Conservation (phyloP, 2,888 invertebrate species). For the Drosophila affinis region DNA sequence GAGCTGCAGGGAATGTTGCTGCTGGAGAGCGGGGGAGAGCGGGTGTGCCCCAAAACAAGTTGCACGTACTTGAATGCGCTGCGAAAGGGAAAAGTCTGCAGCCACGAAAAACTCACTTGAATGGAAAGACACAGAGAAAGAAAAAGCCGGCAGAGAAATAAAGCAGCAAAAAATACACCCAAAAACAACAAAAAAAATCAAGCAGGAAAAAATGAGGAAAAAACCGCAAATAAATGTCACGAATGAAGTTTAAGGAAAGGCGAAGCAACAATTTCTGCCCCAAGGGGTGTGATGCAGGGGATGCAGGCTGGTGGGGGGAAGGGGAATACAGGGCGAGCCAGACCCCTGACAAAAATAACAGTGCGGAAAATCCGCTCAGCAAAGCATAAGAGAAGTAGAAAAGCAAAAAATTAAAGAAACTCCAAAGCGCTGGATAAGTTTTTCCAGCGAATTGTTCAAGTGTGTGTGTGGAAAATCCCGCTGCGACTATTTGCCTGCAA, state of each 20-base stretch:
- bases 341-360: constrained; percentile 58
- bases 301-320: background rate
- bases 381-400: constrained; percentile 20
- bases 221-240: constrained; percentile 76
- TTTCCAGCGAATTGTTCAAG: constrained; percentile 5
- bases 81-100: constrained; percentile 57
- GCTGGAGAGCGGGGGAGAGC: background rate
- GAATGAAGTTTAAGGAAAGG: constrained; percentile 59
- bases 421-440: constrained; percentile 51
- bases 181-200: constrained; percentile 4
- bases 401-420: constrained; percentile 56
- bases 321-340: constrained; percentile 11
- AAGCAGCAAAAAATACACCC: constrained; percentile 18
- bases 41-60: constrained; percentile 60
- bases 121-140: constrained; percentile 39
- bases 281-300: constrained; percentile 1
- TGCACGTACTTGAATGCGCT: constrained; percentile 65
- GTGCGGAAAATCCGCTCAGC: constrained; percentile 62
- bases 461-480: constrained; percentile 31
- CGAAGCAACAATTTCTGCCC: constrained; percentile 72
- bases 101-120: constrained; percentile 34
- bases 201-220: constrained; percentile 52
- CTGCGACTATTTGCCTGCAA: constrained; percentile 65
- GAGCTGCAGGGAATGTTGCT: constrained; percentile 4
- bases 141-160: constrained; percentile 15